These are phyloP conservation scores for Epirrita christyi DNA, from an alignment of 2,888 invertebrate species.

Conservation along the genomic window DNA sequence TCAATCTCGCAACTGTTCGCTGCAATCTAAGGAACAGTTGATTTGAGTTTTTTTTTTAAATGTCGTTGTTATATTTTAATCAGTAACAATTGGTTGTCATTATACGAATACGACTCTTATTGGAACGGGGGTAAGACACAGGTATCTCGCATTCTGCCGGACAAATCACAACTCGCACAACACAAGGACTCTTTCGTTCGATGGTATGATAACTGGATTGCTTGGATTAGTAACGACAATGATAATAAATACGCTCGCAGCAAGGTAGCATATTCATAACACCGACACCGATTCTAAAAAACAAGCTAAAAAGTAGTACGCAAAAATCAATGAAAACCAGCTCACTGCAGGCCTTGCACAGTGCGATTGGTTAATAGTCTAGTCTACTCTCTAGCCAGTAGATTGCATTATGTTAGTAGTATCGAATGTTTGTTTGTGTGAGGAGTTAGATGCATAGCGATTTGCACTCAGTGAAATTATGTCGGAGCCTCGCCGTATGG, in stretches of 20 bases:
- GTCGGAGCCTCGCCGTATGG: conserved; percentile 59
- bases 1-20: no score
- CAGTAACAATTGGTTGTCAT: no score
- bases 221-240: neutral
- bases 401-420: conserved; percentile 20
- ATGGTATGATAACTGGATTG: neutral
- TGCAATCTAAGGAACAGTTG: no score
- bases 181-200: neutral
- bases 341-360: conserved; percentile 17
- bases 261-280: neutral
- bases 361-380: conserved; percentile 22
- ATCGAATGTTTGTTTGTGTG: conserved; percentile 31
- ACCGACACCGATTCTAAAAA: conserved; percentile 11
- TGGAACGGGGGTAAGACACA: no score
- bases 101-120: no score
- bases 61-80: no score
- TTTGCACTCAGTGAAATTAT: conserved; percentile 62
- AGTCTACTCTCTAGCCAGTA: conserved; percentile 27
- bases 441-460: conserved; percentile 49
- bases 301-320: conserved; percentile 28
- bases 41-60: no score
- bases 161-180: no score
- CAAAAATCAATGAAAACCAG: conserved; percentile 33
- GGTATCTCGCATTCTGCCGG: no score
- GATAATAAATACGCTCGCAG: neutral